phyloP scores from a whole-genome alignment of 2,113 vertebrate genomes.

The Semnornis frantzii region DNA sequence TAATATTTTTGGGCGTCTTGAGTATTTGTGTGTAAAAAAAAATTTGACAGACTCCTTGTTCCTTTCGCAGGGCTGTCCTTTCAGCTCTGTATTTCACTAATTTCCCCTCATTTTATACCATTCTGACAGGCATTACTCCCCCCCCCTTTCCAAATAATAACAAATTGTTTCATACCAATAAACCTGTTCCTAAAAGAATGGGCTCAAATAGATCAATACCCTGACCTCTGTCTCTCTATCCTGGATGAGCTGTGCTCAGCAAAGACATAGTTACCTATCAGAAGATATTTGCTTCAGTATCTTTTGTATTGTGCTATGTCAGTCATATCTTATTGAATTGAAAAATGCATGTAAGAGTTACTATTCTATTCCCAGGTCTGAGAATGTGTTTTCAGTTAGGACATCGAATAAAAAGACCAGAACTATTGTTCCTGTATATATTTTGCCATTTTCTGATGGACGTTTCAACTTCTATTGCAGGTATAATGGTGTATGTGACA shows the following conservation, averaged over 20 bases:
- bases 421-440: background rate
- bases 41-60: background rate
- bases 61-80: background rate
- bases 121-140: background rate
- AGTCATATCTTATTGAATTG: conserved; percentile 13
- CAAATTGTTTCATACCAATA: background rate
- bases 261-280: background rate
- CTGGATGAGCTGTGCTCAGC: background rate
- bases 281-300: background rate
- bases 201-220: background rate
- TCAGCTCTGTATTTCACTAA: background rate
- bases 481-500: background rate
- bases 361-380: background rate
- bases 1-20: background rate
- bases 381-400: background rate
- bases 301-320: background rate
- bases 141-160: background rate
- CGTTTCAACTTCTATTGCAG: background rate
- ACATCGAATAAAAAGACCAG: background rate
- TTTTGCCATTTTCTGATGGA: background rate
- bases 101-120: background rate
- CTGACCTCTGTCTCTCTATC: background rate
- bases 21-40: background rate
- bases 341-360: background rate
- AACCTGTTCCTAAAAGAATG: background rate